Evolutionary conservation across 2,113 vertebrate species (phyloP).

Genomic region (Symphodus melops): DNA sequence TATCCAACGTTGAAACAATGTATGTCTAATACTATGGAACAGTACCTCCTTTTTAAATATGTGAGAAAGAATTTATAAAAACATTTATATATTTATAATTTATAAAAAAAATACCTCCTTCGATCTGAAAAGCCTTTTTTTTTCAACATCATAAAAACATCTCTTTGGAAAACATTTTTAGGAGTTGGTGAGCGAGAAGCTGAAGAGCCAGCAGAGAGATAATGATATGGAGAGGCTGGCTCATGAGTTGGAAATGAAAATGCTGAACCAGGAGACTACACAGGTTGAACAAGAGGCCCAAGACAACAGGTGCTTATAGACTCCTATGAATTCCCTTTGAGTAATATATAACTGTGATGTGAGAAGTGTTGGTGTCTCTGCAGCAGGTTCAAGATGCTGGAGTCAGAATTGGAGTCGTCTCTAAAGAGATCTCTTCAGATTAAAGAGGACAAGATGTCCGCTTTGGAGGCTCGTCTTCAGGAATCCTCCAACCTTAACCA

Average conservation of each 20-base stretch:
- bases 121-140: too few species aligned
- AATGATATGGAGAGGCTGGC: conserved; percentile 93
- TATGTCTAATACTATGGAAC: too few species aligned
- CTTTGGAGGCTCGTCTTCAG: conserved; percentile 92
- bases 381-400: conserved; percentile 92
- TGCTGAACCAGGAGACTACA: conserved; percentile 89
- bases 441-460: conserved; percentile 96
- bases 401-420: conserved; percentile 93
- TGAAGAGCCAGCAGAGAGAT: conserved; percentile 95
- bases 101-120: too few species aligned
- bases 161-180: conserved; percentile 54
- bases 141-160: too few species aligned
- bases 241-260: conserved; percentile 93
- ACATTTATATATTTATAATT: too few species aligned
- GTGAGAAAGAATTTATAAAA: too few species aligned
- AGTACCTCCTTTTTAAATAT: too few species aligned
- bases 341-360: neutral
- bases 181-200: conserved; percentile 96
- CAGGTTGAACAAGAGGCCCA: conserved; percentile 85
- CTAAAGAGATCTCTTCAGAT: conserved; percentile 96
- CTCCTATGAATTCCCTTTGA: neutral
- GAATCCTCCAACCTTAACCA: conserved; percentile 94
- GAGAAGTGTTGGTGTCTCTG: neutral
- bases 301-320: conserved; percentile 87
- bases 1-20: too few species aligned